Percentiles rank a stretch among this genome's conserved stretches.
Conservation (phyloP, 1,140 invertebrate species). For the Kradibia gibbosae region DNA sequence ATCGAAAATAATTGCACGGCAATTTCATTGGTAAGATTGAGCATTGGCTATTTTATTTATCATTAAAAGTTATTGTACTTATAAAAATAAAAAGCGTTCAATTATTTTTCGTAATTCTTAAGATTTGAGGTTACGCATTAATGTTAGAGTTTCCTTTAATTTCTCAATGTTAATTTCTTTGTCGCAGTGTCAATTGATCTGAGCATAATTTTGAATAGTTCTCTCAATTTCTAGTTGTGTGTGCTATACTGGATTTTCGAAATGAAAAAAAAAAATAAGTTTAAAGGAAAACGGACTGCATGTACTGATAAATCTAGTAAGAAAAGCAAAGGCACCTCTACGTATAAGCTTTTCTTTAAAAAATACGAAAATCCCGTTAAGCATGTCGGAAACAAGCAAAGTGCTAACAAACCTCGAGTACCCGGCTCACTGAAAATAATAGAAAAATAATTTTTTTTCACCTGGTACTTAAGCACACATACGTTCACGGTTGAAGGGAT, state of each 20-base stretch:
- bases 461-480: too few species aligned
- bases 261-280: not conserved
- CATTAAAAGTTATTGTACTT: too few species aligned
- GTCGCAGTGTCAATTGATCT: not conserved
- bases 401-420: not conserved
- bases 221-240: not conserved
- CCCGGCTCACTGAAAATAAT: not conserved
- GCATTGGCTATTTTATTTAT: too few species aligned
- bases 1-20: too few species aligned
- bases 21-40: too few species aligned
- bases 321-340: too few species aligned
- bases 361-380: not conserved
- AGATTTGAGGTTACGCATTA: too few species aligned
- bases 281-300: not conserved
- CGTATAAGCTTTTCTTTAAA: not conserved
- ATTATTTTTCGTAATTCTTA: too few species aligned
- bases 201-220: not conserved
- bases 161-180: not conserved
- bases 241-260: not conserved
- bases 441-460: constrained; percentile 6
- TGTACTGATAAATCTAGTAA: too few species aligned
- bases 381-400: not conserved
- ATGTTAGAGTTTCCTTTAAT: too few species aligned
- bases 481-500: not conserved
- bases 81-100: too few species aligned